These are phyloP conservation scores for Alentia gelatinosa DNA, from an alignment of 2,888 invertebrate genomes.

Conservation along the genomic window DNA sequence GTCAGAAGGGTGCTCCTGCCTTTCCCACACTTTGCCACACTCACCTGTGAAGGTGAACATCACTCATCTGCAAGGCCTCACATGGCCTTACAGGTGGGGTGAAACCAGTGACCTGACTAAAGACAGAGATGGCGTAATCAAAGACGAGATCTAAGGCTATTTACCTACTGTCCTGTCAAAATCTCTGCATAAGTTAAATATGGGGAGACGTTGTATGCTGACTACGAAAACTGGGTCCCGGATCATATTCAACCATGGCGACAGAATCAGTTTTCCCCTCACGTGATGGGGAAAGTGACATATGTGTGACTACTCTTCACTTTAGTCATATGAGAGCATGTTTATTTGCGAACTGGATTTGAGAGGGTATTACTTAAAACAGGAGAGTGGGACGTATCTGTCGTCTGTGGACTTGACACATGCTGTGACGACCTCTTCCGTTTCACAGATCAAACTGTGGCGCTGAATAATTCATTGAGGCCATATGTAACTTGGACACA, in stretches of 20 bases:
- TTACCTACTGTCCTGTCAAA: not conserved
- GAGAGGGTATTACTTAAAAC: not conserved
- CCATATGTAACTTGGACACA: too few species aligned
- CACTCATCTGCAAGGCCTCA: too few species aligned
- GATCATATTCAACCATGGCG: too few species aligned
- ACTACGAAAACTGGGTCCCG: too few species aligned
- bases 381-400: not conserved
- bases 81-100: too few species aligned
- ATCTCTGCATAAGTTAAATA: too few species aligned
- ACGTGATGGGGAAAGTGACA: too few species aligned
- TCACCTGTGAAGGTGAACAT: too few species aligned
- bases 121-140: not conserved
- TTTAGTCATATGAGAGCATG: conserved; percentile 12
- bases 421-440: not conserved
- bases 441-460: not conserved
- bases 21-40: too few species aligned
- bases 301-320: not conserved
- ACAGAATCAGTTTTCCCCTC: too few species aligned
- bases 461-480: not conserved
- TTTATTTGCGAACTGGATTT: not conserved
- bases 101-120: not conserved
- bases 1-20: too few species aligned
- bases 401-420: not conserved
- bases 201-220: too few species aligned
- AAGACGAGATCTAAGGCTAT: not conserved